Evolutionary conservation across 2,888 invertebrate species (phyloP), one percentile per base, ranked within the genome.

Genomic region (Drosophila borealis): DNA sequence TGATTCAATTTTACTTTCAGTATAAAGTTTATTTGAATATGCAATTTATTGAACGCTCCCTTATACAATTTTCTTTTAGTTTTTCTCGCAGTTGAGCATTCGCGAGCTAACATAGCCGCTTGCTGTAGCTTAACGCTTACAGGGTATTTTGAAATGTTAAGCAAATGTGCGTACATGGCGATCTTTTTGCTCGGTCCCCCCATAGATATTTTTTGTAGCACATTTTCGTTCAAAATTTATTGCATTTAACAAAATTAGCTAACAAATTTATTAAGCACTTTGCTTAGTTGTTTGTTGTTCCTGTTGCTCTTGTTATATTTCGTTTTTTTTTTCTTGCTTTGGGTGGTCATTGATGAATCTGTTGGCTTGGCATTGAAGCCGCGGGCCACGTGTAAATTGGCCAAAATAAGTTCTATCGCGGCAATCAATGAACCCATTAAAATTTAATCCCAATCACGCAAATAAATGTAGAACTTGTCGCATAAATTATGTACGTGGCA

Each of bases 241-340:
- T 87, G 84, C 90, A 80, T 81, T 86, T 81, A 88, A 82, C 77
- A 78, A 83, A 89, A 90, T 90, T 89, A 89, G 84, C 88, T 78
- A 83, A 85, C 85, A 90, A 89, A 89, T 90, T 88, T 89, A 89
- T 89, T 82, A 87, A 86, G 78, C 87, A 83, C 78, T 78, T 78
- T 78, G 74, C 56, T 69, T 41, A 51, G 78, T 39, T 56, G 48
- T 37, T 63, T 48, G 48, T 56, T 13, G 25, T 17, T 19, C 13
- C 11, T 2, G 19, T 45, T 44, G 54, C 44, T 29, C 53, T 56
- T 67, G 63, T 48, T 36, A 36, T 13, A 11, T 19, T 37, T 25
- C 8, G 21, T 21, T 37, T 34, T 11, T 46, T 54, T 36, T 34
- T 10, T 54, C 36, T 10, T 42, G 70, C 41, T 55, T 61, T 75